Base-by-base conservation (phyloP, 2,113 vertebrate genomes). In the Pterocles orientalis region DNA sequence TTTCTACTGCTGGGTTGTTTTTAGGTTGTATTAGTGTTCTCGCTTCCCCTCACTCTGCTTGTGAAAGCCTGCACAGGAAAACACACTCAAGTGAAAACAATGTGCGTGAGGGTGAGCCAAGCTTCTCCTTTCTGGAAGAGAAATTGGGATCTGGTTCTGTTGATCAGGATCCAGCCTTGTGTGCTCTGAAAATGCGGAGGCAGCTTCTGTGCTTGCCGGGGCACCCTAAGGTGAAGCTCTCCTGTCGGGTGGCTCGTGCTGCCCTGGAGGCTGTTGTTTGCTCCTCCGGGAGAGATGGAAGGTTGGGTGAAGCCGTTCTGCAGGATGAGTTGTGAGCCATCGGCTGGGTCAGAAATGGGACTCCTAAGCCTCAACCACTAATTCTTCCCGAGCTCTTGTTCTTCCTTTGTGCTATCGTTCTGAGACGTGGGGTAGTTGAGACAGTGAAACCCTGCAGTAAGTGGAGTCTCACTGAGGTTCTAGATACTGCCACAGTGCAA, bases 231-330 rank as follows among this genome's bases (percentile, higher is more conserved):
- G 29, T 39, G 69, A 73, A 65, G 33, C 29, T 91, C 15, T 70
- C 18, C 25, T 72, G 25, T n/a, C 0, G 0, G 24, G 19, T 51
- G 58, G 69, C 45, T 60, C 3, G 0, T 71, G 53, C 33, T 19
- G 28, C 12, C 36, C 36, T 39, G 36, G 23, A n/a, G 31, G 26
- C 26, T 54, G 15, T 75, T 60, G 18, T 60, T 62, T 24, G 9
- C 26, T 92, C 20, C 41, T 61, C 9, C 15, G 48, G 62, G 13
- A 73, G 84, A 26, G 53, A 68, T 3, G 26, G 45, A 73, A 10
- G 28, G 33, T 56, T 29, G 94, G 41, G 61, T 34, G 81, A 88
- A 91, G 66, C 48, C 62, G 15, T 51, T 50, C 45, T 69, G 33
- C 54, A 58, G 64, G 41, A 23, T 11, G 50, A 61, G 18, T 41